Base-by-base conservation (phyloP, 2,888 invertebrate species). In the Boloria euphrosyne region DNA sequence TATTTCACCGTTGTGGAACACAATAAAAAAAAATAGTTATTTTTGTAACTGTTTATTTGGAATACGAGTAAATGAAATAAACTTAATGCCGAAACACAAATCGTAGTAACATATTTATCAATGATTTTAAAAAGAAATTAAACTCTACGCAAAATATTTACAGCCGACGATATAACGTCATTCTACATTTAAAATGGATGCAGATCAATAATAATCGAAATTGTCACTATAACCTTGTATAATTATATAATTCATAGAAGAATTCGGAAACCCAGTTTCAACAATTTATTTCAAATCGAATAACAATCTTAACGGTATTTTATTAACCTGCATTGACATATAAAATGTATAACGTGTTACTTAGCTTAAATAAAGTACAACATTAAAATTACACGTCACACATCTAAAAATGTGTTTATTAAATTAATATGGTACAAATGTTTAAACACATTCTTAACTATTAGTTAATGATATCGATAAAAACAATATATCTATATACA, bases 61-160 rank as follows among this genome's bases (percentile, higher is more conserved):
- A 92, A 91, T 91, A 90, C 90, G 90, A 90, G 90, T 91, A 89
- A 88, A 90, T 91, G 90, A 92, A 91, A 92, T 91, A 89, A 90
- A 89, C 86, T 89, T 86, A 87, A 88, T 87, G 88, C 87, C 66
- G 91, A 90, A 89, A 89, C 90, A 85, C 83, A 83, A 85, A 89
- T 86, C 84, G 81, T 86, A 88, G 89, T 85, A 88, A 89, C 86
- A 85, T 79, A 79, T 82, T 80, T 83, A 57, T 78, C 80, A 78
- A 81, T 87, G 87, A 89, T 89, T 85, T 83, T 84, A 85, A 78
- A 80, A 85, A 80, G 75, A 78, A 79, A 82, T 83, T 87, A 87
- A 75, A 17, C 71, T 77, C 84, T 90, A 89, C 80, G 90, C 90
- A 79, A 83, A 82, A 80, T 90, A 91, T 91, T 81, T 91, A 91